These are phyloP conservation scores for Molossus molossus DNA, from an alignment of 2,797 vertebrate species.

Conservation along the genomic window DNA sequence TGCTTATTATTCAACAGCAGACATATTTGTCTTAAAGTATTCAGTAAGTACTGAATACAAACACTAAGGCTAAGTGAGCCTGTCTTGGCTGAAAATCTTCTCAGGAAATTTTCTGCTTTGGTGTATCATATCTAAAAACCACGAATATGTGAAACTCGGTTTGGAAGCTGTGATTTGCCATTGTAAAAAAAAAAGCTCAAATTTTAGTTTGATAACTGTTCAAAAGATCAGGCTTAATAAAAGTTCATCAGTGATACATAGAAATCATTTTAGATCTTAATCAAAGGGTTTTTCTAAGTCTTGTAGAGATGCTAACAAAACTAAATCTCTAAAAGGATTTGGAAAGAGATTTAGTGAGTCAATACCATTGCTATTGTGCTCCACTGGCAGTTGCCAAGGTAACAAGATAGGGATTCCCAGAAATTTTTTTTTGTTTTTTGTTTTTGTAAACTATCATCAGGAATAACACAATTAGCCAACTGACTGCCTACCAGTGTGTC, in stretches of 20 bases:
- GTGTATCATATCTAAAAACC: not conserved
- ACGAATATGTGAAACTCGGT: slow-evolving; percentile 12
- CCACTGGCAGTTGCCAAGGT: not conserved
- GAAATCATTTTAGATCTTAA: not conserved
- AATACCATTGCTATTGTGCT: not conserved
- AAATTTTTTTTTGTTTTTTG: not conserved
- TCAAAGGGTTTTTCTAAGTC: slow-evolving; percentile 14
- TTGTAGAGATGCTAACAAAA: slow-evolving; percentile 45
- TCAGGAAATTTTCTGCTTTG: not conserved
- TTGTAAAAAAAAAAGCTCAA: slow-evolving; percentile 21
- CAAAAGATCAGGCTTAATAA: slow-evolving; percentile 65
- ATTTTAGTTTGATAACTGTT: slow-evolving; percentile 57
- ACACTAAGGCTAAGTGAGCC: not conserved
- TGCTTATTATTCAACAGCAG: not conserved
- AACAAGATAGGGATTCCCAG: slow-evolving; percentile 58
- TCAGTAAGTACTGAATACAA: not conserved
- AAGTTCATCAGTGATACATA: slow-evolving; percentile 64
- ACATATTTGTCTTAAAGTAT: not conserved
- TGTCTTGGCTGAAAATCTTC: slow-evolving; percentile 11
- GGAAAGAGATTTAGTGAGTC: slow-evolving; percentile 55
- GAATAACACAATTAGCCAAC: slow-evolving; percentile 18
- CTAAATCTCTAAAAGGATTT: slow-evolving; percentile 37
- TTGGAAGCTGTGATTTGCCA: slow-evolving; percentile 42
- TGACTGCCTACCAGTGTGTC: not conserved
- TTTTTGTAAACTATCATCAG: not conserved